A percentile compares a stretch with the other conserved stretches of the same genome.
Evolutionary conservation across 2,888 invertebrate genomes (phyloP).

Genomic region (Trissolcus japonicus): DNA sequence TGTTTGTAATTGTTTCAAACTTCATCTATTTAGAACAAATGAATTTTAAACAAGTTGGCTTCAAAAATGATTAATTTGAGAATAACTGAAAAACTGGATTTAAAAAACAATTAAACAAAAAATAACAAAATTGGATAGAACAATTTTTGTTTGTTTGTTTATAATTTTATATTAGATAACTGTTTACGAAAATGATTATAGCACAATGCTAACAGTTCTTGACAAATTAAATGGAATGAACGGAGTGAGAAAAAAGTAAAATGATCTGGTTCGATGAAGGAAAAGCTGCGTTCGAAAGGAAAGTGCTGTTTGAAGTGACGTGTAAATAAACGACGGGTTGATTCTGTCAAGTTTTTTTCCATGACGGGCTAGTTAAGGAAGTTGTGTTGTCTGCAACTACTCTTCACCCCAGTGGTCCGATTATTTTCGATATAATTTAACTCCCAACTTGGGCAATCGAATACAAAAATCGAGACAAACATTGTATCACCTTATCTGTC

Average conservation of each 20-base stretch:
- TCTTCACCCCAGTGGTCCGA: conserved; percentile 26
- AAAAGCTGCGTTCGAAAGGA: conserved; percentile 29
- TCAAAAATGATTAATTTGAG: too few relatives aligned
- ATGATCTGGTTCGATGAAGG: conserved; percentile 20
- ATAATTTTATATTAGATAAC: neutral
- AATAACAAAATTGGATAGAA: too few relatives aligned
- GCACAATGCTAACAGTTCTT: neutral
- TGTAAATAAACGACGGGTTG: conserved; percentile 34
- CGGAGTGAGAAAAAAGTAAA: conserved; percentile 8
- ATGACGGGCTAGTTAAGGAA: conserved; percentile 23
- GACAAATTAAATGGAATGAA: conserved; percentile 10
- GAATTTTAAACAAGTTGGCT: too few relatives aligned
- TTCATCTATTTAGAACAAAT: too few relatives aligned
- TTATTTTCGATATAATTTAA: conserved; percentile 32
- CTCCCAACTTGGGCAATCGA: conserved; percentile 16
- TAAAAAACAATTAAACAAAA: too few relatives aligned
- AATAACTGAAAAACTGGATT: too few relatives aligned
- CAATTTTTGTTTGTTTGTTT: too few relatives aligned
- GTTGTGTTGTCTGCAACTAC: conserved; percentile 27
- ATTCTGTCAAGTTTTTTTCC: conserved; percentile 29
- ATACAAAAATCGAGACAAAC: conserved; percentile 14
- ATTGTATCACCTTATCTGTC: conserved; percentile 9
- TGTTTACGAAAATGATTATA: too few relatives aligned
- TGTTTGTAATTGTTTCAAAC: neutral
- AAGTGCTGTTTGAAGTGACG: conserved; percentile 28